Evolutionary conservation across 2,888 invertebrate species (phyloP).

Genomic region (Apamea anceps): DNA sequence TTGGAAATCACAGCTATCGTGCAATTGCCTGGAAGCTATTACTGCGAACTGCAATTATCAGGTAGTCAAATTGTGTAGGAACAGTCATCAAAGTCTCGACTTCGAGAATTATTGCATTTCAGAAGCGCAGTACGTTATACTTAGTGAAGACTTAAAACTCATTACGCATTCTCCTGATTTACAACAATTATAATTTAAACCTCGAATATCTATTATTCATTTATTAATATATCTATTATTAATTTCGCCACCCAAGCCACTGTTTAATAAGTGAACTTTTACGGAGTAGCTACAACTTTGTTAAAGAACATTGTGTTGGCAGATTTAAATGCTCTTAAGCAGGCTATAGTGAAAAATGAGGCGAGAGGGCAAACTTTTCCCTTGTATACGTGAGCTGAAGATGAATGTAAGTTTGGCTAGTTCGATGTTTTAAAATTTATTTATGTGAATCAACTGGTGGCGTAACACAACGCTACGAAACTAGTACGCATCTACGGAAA

Average conservation of each 20-base stretch:
- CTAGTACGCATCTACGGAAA: not conserved
- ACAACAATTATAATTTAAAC: not conserved
- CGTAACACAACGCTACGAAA: conserved; percentile 11
- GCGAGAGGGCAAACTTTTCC: conserved; percentile 18
- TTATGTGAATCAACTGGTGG: conserved; percentile 28
- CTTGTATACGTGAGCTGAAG: conserved; percentile 32
- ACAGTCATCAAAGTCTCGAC: conserved; percentile 9
- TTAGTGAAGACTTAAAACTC: not conserved
- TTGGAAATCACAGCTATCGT: conserved; percentile 14
- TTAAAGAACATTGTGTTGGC: conserved; percentile 1
- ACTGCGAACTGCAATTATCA: conserved; percentile 9
- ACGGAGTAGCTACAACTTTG: conserved; percentile 14
- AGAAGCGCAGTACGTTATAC: not conserved
- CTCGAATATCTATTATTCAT: conserved; percentile 29
- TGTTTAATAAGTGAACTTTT: conserved; percentile 36
- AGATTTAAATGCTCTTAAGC: conserved; percentile 38
- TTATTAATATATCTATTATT: conserved; percentile 40
- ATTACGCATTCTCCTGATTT: not conserved
- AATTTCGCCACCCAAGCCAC: conserved; percentile 5
- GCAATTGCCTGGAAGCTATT: not conserved
- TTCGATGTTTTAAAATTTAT: conserved; percentile 17
- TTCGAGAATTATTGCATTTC: conserved; percentile 4
- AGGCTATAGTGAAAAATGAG: conserved; percentile 31
- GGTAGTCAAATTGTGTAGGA: conserved; percentile 8
- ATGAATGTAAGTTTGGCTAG: not conserved